Percentiles rank a stretch among this genome's conserved stretches.
Conservation (phyloP, 2,888 invertebrate genomes). For the Leucophenga maculata region DNA sequence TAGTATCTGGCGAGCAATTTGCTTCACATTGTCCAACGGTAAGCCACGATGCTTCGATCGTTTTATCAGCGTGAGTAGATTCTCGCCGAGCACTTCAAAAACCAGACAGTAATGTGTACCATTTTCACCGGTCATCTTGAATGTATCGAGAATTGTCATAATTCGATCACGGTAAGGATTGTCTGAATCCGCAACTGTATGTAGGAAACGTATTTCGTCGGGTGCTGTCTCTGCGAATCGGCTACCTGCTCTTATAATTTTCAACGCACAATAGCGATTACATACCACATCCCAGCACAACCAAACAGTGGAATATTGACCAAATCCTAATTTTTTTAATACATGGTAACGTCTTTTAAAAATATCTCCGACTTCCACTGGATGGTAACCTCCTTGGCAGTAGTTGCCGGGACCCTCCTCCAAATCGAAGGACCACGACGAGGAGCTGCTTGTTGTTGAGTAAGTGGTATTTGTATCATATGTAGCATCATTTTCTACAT, state of each 20-base stretch:
- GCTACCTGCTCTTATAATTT: conserved; percentile 98
- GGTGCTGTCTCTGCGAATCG: conserved; percentile 99
- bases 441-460: too few relatives aligned
- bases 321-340: conserved; percentile 88
- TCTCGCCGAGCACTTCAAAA: conserved; percentile 98
- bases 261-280: conserved; percentile 95
- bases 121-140: conserved; percentile 96
- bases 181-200: conserved; percentile 92
- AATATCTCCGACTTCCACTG: conserved; percentile 95
- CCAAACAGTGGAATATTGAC: conserved; percentile 99
- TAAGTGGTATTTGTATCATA: too few relatives aligned
- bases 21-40: conserved; percentile 93
- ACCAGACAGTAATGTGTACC: conserved; percentile 99
- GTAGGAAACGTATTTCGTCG: conserved; percentile 97
- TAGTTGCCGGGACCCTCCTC: conserved; percentile 83
- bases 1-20: conserved; percentile 93
- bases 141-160: conserved; percentile 96
- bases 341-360: conserved; percentile 74
- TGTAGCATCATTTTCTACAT: conserved; percentile 83
- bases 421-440: conserved; percentile 95
- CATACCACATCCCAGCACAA: conserved; percentile 96
- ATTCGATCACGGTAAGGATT: conserved; percentile 94
- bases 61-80: conserved; percentile 96
- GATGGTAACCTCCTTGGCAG: conserved; percentile 96
- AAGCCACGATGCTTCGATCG: conserved; percentile 98